Base-by-base conservation (phyloP, 2,888 invertebrate species). In the Ommatoiulus sabulosus region DNA sequence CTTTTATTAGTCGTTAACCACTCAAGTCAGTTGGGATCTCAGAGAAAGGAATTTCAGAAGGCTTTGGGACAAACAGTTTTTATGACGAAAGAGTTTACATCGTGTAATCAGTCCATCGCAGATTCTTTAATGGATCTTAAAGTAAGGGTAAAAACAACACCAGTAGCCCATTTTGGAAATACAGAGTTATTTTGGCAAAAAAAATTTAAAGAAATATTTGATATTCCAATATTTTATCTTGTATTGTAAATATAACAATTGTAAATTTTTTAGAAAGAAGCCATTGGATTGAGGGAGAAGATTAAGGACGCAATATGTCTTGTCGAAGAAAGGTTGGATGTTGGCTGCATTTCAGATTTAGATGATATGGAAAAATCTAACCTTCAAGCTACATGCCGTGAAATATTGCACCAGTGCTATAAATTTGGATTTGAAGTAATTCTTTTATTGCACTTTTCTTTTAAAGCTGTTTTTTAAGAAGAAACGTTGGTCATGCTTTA, bases 351-450 rank as follows among this genome's bases (percentile, higher is more conserved):
- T 86, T 91, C 91, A 4, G 92, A 94, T 20, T 92, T 94, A 88
- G 94, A 94, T 86, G 95, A 95, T 89, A 91, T 92, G 43, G 96
- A 96, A 91, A 94, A 93, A 90, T 92, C 92, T 87, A 94, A 95
- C 6, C 93, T 96, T 17, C 93, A 94, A 84, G 95, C 95, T 8
- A 93, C 96, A 86, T 95, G 95, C 57, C 93, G 96, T 3, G 96
- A 96, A 92, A 95, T 96, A 87, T 93, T 98, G 90, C 96, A 97
- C 93, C 97, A 97, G 92, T 96, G 96, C 88, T 98, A 96, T 93
- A 96, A 96, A 92, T 96, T 97, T 92, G 97, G 97, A 15, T 98
- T 98, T 92, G 98, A 98, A 94, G 95, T 95, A 91, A 46, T 24
- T 72, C 24, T 8, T 24, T 12, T 1, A 35, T 35, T 35, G 2